Evolutionary conservation across 2,797 vertebrate species (phyloP).

Genomic region (Sparidentex hasta): DNA sequence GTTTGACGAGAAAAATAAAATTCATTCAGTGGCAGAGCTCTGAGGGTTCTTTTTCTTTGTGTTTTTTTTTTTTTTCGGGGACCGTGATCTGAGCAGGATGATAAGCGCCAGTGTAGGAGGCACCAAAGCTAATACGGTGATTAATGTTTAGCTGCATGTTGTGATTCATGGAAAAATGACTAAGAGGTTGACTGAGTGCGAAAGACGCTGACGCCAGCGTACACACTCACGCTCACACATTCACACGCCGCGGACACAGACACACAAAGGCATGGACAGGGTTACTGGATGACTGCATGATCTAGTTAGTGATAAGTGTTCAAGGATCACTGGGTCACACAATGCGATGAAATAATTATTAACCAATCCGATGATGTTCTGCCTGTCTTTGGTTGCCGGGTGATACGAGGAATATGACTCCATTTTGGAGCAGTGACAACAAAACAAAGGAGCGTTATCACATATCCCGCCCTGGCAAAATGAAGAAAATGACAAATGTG

Average conservation of each 20-base stretch:
- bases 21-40: conserved; percentile 31
- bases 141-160: conserved; percentile 69
- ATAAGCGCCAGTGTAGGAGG: conserved; percentile 47
- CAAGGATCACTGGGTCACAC: conserved; percentile 48
- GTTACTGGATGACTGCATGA: conserved; percentile 32
- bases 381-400: neutral
- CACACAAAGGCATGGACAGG: neutral
- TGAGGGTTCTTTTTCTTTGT: conserved; percentile 21
- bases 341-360: conserved; percentile 38
- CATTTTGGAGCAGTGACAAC: conserved; percentile 50
- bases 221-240: conserved; percentile 14
- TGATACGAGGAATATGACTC: conserved; percentile 38
- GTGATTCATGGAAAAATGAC: conserved; percentile 71
- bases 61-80: conserved; percentile 7
- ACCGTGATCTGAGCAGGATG: conserved; percentile 36
- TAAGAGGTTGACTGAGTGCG: conserved; percentile 66
- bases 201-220: conserved; percentile 46
- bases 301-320: conserved; percentile 42
- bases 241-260: conserved; percentile 5
- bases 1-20: conserved; percentile 37
- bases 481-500: conserved; percentile 55
- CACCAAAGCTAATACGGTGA: conserved; percentile 45
- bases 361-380: neutral
- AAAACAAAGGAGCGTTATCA: conserved; percentile 37
- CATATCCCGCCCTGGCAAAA: conserved; percentile 45